Evolutionary conservation across 2,888 invertebrate species (phyloP), one percentile per base, ranked within the genome.

Genomic region (Acanthosepion pharaonis): DNA sequence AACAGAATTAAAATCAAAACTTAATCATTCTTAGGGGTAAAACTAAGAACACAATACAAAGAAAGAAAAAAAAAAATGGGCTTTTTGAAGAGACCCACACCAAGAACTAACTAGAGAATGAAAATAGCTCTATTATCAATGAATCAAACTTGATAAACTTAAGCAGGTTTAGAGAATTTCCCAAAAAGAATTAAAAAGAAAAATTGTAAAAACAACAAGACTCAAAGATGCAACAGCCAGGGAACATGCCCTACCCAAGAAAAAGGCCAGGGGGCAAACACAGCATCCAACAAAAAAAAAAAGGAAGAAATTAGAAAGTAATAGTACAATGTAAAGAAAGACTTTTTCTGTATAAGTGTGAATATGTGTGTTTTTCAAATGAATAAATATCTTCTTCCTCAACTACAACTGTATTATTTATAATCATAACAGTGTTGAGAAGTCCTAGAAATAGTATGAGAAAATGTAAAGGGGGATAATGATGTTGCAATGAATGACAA

Each of bases 301-400:
- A 78, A 15, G n/a, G n/a, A 28, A 64, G 8, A 55, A 18, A 55
- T 55, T 55, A 25, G n/a, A 78, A 11, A 78, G 78, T 6, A n/a
- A n/a, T 8, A 64, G 28, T 8, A 64, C 3, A 64, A 64, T 25
- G 28, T 23, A 64, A 25, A 64, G 64, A 64, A 28, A 23, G 25
- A 25, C 8, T 11, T 51, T 51, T 51, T 51, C 8, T 51, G 51
- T 51, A 15, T 51, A 11, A 11, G 15, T 28, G 25, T 64, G 28
- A 23, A 64, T 25, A 25, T 64, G 64, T 28, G 28, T 33, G 78
- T 18, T n/a, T 78, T 78, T 78, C 18, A 78, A 11, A 78, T 78
- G 78, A 78, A 78, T 78, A 78, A 78, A 78, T 78, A 78, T n/a
- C 78, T 78, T n/a, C 55, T 59, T 59, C 59, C 59, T 59, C 78